Evolutionary conservation across 2,797 vertebrate species (phyloP).

Genomic region (Darevskia nairensis): DNA sequence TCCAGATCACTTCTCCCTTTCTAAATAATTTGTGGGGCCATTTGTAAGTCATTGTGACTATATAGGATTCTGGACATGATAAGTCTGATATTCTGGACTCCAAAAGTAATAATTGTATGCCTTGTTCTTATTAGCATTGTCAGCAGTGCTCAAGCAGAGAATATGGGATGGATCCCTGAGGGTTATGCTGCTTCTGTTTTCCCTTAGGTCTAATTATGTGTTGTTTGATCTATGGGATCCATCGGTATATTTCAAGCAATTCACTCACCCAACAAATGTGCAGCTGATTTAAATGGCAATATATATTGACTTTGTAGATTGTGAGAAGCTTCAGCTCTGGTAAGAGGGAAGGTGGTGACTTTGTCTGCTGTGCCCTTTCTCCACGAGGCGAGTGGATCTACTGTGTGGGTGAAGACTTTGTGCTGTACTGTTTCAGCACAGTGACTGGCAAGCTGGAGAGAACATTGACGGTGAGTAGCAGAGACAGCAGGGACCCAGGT

Average conservation of each 20-base stretch:
- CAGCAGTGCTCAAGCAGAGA: no score
- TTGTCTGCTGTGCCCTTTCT: slow-evolving; percentile 96
- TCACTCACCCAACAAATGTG: not conserved
- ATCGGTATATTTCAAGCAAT: not conserved
- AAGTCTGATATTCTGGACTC: not conserved
- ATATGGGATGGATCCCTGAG: not conserved
- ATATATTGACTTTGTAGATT: slow-evolving; percentile 80
- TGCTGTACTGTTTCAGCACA: slow-evolving; percentile 98
- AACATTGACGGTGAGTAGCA: slow-evolving; percentile 91
- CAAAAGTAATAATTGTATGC: not conserved
- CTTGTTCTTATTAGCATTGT: not conserved
- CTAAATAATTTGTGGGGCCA: not conserved
- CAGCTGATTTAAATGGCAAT: not conserved
- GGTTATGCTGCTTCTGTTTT: not conserved
- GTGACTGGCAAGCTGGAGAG: slow-evolving; percentile 98
- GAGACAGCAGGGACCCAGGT: no score
- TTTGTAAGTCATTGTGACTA: not conserved
- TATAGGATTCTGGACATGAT: not conserved
- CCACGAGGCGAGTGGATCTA: slow-evolving; percentile 99
- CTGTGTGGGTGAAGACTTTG: slow-evolving; percentile 98
- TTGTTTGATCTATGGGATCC: not conserved
- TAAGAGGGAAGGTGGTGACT: slow-evolving; percentile 99
- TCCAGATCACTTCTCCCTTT: not conserved
- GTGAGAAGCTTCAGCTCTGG: slow-evolving; percentile 99
- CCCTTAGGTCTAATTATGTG: not conserved